A percentile compares a stretch with the other conserved stretches of the same genome.
Evolutionary conservation across 2,888 invertebrate species (phyloP).

Genomic region (Callinectes sapidus): DNA sequence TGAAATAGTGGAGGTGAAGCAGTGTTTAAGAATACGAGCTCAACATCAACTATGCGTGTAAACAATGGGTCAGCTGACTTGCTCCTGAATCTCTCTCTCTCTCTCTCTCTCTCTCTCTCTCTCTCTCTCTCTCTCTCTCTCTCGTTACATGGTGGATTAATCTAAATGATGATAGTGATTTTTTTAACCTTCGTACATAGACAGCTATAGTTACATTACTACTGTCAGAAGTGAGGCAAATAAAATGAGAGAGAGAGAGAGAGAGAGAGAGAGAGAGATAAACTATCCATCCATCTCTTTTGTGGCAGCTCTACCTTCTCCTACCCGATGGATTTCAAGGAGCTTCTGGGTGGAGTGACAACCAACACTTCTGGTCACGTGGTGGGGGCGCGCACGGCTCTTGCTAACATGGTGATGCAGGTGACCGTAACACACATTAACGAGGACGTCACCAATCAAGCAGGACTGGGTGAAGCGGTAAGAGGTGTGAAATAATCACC

Average conservation of each 20-base stretch:
- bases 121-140: no score
- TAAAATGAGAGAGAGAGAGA: no score
- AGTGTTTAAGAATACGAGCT: no score
- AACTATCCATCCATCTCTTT: neutral
- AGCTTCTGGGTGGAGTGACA: constrained; percentile 81
- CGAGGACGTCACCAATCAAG: constrained; percentile 82
- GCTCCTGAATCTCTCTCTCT: neutral
- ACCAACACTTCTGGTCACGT: constrained; percentile 81
- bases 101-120: no score
- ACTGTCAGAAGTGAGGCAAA: no score
- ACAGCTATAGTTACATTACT: no score
- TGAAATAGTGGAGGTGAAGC: no score
- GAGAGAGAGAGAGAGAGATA: no score
- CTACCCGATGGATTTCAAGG: constrained; percentile 81
- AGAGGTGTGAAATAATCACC: neutral
- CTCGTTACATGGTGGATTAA: no score
- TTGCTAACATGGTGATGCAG: constrained; percentile 74
- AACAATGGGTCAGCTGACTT: neutral
- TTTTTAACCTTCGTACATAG: no score
- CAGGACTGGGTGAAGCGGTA: constrained; percentile 87
- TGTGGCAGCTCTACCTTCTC: constrained; percentile 81
- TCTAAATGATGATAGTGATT: no score
- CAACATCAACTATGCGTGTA: neutral
- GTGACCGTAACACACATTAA: constrained; percentile 81
- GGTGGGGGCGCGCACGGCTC: constrained; percentile 81